Base-by-base conservation (phyloP, 2,888 invertebrate species). In the Spodoptera exigua region DNA sequence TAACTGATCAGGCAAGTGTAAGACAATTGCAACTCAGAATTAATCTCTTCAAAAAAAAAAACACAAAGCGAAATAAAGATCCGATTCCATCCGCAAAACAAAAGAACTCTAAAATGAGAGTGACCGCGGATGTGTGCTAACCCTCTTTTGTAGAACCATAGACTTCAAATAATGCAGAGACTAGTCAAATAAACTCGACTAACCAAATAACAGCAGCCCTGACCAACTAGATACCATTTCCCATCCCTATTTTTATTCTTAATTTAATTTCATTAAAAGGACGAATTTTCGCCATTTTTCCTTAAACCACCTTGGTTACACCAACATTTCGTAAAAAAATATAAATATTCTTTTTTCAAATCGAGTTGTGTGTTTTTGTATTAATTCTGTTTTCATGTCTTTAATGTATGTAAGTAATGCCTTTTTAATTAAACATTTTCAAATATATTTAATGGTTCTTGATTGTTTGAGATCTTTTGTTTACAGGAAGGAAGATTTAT, bases 161-260 rank as follows among this genome's bases (percentile, higher is more conserved):
- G 27, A 27, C 59, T 35, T 51, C 40, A 69, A 71, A 69, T 60
- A 69, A 44, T n/a, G 43, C 51, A 41, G 60, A 60, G 68, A 71
- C 54, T 69, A 41, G 18, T 51, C 67, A 60, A 69, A 69, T 72
- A 60, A 66, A 60, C 51, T 34, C 34, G 46, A 69, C 68, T 72
- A 66, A 60, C 51, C 48, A 72, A 71, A 60, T 60, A 71, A 47
- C 44, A 47, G 54, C 48, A n/a, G 3, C 10, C 37, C 60, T 71
- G 72, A 52, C 67, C 68, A 66, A 68, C 66, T 45, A 37, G 39
- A 60, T 32, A 47, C 40, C 52, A 53, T 53, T n/a, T 64, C 49
- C 44, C 45, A 53, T 27, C 35, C 48, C 47, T 44, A 16, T 48
- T 54, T 65, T 44, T 34, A 13, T 43, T 18, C 53, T 17, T 36